Base-by-base conservation (phyloP, 2,888 invertebrate species). In the Harpagoxenus sublaevis region DNA sequence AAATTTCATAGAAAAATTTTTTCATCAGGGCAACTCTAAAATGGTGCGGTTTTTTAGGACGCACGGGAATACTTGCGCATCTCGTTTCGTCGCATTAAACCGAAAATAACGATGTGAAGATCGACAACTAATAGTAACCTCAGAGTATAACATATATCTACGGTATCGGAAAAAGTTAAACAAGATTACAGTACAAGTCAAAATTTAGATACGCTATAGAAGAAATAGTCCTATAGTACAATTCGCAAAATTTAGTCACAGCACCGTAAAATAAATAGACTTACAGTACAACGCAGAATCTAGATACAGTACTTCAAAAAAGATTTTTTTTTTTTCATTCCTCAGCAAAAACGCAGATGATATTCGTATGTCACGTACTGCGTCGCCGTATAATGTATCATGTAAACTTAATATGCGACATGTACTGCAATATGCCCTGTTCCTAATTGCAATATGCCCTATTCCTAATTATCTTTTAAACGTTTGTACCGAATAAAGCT, bases 401-500 rank as follows among this genome's bases (percentile, higher is more conserved):
- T 57, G 8, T 71, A 48, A 60, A 35, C 39, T 39, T 28, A 62
- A 23, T 60, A 18, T 35, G 75, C 39, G 23, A 60, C 31, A 70
- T 70, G 65, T 66, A n/a, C 8, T 23, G n/a, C 42, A 57, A 83
- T 83, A 84, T 66, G 78, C 62, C 39, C 73, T 78, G 89, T 88
- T 87, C 83, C 84, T 89, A 88, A 55, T 87, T 66, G n/a, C 42
- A 57, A 83, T 83, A 84, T 66, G 78, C 62, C 39, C 73, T 78
- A 88, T 88, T 87, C 83, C 84, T 89, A 88, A 55, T 87, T 71
- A 35, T 35, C 35, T 35, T 78, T 83, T 77, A 70, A 86, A 87
- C 75, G 70, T 89, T 90, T 88, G 83, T 88, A 90, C 63, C 63
- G 74, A 89, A 90, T 88, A 89, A 90, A 89, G 68, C 81, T 84